phyloP scores from a whole-genome alignment of 2,797 vertebrate genomes.

The Mormyrus proboscirostris region DNA sequence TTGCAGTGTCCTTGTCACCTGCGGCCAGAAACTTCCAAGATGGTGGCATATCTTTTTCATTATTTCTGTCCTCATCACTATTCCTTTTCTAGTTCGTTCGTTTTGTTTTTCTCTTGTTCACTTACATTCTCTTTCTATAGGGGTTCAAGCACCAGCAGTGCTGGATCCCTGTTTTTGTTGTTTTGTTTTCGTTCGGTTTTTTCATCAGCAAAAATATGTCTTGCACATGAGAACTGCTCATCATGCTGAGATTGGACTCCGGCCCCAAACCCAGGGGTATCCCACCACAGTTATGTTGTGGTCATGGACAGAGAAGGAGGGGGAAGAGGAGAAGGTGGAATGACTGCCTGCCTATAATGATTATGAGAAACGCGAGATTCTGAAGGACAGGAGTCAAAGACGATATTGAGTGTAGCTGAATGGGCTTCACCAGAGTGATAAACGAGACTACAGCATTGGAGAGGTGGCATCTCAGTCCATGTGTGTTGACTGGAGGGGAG shows the following conservation, averaged over 20 bases:
- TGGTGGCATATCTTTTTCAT: neutral
- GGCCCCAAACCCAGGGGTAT: neutral
- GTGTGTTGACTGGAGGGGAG: neutral
- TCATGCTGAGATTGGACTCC: neutral
- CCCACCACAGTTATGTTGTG: neutral
- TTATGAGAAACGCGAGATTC: neutral
- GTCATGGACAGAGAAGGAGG: neutral
- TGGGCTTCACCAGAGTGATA: neutral
- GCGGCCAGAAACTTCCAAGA: neutral
- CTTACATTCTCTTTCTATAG: neutral
- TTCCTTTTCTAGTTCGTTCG: neutral
- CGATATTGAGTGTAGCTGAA: neutral
- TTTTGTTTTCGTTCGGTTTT: neutral
- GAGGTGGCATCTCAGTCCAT: neutral
- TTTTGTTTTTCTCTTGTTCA: neutral
- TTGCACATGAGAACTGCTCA: neutral
- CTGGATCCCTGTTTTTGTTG: neutral
- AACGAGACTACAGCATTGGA: neutral
- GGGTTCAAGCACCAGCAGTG: neutral
- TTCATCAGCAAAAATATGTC: neutral
- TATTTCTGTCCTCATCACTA: neutral
- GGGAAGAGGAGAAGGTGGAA: neutral
- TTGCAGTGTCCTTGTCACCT: neutral
- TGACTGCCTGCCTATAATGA: neutral
- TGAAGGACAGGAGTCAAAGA: neutral